Conservation (phyloP, 1,140 invertebrate species). For the Eueides isabella region DNA sequence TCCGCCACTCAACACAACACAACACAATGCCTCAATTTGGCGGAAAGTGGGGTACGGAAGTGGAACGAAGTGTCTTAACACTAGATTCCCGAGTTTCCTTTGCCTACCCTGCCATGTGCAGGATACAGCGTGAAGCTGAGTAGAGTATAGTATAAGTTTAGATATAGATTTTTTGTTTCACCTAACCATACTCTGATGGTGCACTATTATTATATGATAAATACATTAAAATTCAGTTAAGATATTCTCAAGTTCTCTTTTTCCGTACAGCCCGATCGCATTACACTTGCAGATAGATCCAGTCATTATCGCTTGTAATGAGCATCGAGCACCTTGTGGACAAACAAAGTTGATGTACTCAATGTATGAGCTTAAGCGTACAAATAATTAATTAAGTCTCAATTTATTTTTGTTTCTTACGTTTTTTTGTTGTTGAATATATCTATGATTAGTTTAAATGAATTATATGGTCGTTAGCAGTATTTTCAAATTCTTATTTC, state of each 20-base stretch:
- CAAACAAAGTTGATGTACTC: slow-evolving; percentile 33
- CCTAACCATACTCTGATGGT: neutral
- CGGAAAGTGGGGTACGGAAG: too few relatives aligned
- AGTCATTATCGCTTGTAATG: slow-evolving; percentile 62
- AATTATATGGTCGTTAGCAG: neutral
- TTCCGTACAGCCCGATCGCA: slow-evolving; percentile 28
- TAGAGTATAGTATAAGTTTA: too few relatives aligned
- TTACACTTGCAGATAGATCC: slow-evolving; percentile 62
- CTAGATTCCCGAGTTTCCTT: too few relatives aligned
- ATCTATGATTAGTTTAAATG: neutral
- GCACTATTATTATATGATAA: neutral
- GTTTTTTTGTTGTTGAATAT: neutral
- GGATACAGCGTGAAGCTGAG: too few relatives aligned
- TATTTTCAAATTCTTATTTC: neutral
- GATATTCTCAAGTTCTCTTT: slow-evolving; percentile 17
- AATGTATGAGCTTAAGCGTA: slow-evolving; percentile 24
- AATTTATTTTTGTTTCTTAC: neutral
- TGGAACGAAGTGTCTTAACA: too few relatives aligned
- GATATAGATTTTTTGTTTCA: neutral
- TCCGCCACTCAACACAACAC: too few relatives aligned
- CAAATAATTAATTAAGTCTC: neutral
- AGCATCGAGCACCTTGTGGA: slow-evolving; percentile 49
- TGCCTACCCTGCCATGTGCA: too few relatives aligned
- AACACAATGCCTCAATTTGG: too few relatives aligned
- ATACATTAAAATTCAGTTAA: slow-evolving; percentile 27